These are phyloP conservation scores for Panurus biarmicus DNA, from an alignment of 2,113 vertebrate species.

Conservation along the genomic window DNA sequence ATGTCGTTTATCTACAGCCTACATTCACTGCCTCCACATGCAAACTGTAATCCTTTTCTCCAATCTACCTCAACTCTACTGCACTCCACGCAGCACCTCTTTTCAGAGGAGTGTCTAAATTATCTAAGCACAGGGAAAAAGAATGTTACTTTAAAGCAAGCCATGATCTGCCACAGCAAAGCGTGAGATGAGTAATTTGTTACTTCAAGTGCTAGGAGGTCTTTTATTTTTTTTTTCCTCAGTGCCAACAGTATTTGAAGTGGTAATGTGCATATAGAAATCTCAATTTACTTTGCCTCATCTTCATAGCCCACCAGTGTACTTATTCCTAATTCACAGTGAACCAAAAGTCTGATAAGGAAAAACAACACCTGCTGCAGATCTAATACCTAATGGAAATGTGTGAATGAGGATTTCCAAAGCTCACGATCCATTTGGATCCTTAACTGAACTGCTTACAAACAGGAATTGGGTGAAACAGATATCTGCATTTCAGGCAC, in stretches of 20 bases:
- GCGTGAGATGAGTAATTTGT: not conserved
- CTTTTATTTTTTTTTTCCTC: not conserved
- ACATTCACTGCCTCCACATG: constrained; percentile 10
- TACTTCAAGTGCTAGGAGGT: not conserved
- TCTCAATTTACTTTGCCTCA: constrained; percentile 2
- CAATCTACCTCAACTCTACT: not conserved
- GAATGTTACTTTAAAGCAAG: constrained; percentile 18
- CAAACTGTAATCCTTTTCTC: constrained; percentile 20
- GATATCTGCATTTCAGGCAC: not conserved
- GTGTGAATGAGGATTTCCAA: not conserved
- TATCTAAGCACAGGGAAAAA: not conserved
- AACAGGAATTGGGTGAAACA: not conserved
- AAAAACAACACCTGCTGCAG: not conserved
- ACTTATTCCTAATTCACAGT: not conserved
- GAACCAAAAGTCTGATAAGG: not conserved
- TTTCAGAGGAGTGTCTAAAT: not conserved
- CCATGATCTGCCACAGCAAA: constrained; percentile 5
- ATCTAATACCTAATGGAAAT: not conserved
- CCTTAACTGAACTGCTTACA: not conserved
- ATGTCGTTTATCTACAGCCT: constrained; percentile 15
- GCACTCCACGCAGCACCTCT: not conserved
- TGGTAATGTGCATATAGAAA: not conserved
- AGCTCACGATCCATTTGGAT: not conserved
- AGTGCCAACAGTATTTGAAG: not conserved
- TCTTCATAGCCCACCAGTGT: not conserved